A percentile compares a stretch with the other conserved stretches of the same genome.
These are phyloP conservation scores for Ornithoptera priamus DNA, from an alignment of 2,888 invertebrate genomes.

Conservation along the genomic window DNA sequence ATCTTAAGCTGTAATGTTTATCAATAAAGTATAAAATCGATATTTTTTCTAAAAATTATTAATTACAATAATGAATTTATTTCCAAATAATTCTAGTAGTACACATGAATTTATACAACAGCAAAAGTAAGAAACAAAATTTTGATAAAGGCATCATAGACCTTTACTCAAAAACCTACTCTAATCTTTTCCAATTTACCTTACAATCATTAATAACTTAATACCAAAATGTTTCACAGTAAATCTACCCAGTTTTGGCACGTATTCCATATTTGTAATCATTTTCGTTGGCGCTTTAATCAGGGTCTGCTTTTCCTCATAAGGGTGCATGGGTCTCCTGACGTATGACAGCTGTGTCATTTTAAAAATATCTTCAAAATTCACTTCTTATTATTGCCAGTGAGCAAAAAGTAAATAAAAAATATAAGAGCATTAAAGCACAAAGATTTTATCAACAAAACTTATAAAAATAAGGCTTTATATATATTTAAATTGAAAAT, in stretches of 20 bases:
- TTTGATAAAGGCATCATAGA: not conserved
- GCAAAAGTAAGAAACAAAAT: not conserved
- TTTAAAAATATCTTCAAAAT: conserved; percentile 16
- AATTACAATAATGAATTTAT: too few species aligned
- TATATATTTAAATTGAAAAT: not conserved
- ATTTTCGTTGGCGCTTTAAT: conserved; percentile 11
- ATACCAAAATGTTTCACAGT: not conserved
- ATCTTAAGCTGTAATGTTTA: too few species aligned
- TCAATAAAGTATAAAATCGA: too few species aligned
- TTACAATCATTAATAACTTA: not conserved
- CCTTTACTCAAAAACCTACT: not conserved
- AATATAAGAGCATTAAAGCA: not conserved
- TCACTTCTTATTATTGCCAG: not conserved
- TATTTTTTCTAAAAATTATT: too few species aligned
- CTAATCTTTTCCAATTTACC: not conserved
- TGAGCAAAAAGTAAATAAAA: not conserved
- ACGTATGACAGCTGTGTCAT: conserved; percentile 17
- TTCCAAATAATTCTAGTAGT: too few species aligned
- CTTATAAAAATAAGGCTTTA: too few species aligned
- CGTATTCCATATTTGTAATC: conserved; percentile 12
- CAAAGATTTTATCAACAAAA: too few species aligned
- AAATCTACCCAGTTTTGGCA: conserved; percentile 2
- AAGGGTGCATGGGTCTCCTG: conserved; percentile 14
- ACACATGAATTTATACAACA: too few species aligned
- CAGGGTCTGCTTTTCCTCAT: conserved; percentile 18